phyloP scores from a whole-genome alignment of 2,888 invertebrate species.

The Alcis repandata region DNA sequence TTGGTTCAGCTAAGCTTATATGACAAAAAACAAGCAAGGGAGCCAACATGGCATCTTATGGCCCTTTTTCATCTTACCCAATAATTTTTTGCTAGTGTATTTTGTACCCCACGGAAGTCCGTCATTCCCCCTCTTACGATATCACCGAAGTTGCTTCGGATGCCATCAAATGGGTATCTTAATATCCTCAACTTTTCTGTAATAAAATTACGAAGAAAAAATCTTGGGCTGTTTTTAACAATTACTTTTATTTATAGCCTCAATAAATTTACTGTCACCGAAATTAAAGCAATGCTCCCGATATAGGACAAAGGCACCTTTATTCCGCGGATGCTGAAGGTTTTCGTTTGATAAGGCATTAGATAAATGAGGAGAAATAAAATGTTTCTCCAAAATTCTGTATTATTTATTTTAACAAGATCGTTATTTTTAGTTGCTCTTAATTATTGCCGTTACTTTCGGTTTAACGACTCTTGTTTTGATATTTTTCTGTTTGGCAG shows the following conservation, averaged over 20 bases:
- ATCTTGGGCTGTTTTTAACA: conserved; percentile 76
- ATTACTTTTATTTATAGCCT: conserved; percentile 80
- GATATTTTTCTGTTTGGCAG: background rate
- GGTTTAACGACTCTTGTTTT: background rate
- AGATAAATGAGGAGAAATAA: conserved; percentile 44
- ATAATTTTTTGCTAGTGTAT: conserved; percentile 19
- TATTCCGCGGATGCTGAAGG: conserved; percentile 64
- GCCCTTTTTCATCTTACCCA: background rate
- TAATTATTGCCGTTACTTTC: background rate
- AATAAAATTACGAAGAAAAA: conserved; percentile 80
- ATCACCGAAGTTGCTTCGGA: conserved; percentile 66
- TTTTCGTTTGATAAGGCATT: conserved; percentile 50
- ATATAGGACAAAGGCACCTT: conserved; percentile 67
- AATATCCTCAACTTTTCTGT: conserved; percentile 75
- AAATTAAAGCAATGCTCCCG: conserved; percentile 71
- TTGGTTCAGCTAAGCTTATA: background rate
- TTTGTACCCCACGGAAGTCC: conserved; percentile 27
- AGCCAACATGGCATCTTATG: background rate
- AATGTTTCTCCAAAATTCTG: conserved; percentile 39
- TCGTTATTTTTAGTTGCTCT: conserved; percentile 22
- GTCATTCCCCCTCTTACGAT: conserved; percentile 66
- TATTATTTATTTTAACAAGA: conserved; percentile 39
- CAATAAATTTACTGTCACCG: conserved; percentile 78
- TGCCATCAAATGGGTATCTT: conserved; percentile 68
- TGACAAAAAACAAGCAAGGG: background rate